Base-by-base conservation (phyloP, 2,113 vertebrate species). In the Thamnophis sirtalis region DNA sequence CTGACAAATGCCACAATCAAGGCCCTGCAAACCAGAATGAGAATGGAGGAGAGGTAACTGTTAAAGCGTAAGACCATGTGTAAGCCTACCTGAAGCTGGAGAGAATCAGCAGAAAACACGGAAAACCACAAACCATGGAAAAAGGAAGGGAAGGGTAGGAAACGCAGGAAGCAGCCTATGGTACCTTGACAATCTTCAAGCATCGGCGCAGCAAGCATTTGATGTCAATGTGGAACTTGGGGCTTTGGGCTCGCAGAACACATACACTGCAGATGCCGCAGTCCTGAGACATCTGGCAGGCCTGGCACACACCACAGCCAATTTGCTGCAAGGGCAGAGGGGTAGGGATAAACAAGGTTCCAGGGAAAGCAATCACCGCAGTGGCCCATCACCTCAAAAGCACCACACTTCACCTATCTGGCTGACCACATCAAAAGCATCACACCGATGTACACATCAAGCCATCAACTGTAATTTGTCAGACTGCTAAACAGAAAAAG, bases 1-100 rank as follows among this genome's bases (percentile, higher is more conserved):
- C 87, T 97, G 97, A 91, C 98, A 99, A 73, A 98, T 96, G 22
- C 98, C 98, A 93, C 98, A 99, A 3, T 98, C 98, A 95, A 97
- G 96, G 96, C 98, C 98, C 98, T 99, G 92, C 53, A 15, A 53
- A 91, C 63, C 89, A 93, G 7, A n/a, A 58, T 53, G 73, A n/a
- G 24, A 43, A 8, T 11, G 49, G 38, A 50, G 15, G 13, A 54
- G 22, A 48, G 33, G 55, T 13, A 58, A 48, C 21, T 9, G 43
- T 60, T 86, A 63, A 89, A 24, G 1, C 43, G 43, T 63, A 49
- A 38, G 51, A n/a, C 15, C 38, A 2, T n/a, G 11, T n/a, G 43
- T 33, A 53, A 87, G n/a, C 28, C 54, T 24, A 43, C 13, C 8
- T 38, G 58, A 13, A 21, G 8, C 1, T 24, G 22, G 17, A 26